Percentiles rank a stretch among this genome's conserved stretches.
phyloP scores from a whole-genome alignment of 2,113 vertebrate species.

The Megalops atlanticus region DNA sequence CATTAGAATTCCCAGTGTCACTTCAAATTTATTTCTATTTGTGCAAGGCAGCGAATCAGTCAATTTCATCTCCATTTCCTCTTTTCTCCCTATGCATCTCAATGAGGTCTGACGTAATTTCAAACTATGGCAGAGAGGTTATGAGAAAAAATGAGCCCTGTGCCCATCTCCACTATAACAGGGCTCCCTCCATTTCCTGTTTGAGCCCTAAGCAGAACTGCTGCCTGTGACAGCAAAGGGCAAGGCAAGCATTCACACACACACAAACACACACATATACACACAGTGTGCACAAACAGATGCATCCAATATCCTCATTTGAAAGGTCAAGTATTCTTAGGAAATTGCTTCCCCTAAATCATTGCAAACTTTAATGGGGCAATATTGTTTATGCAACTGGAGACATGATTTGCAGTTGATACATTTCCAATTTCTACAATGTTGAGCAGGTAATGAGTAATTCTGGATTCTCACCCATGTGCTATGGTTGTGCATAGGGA shows the following conservation, averaged over 20 bases:
- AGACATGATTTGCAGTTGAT: slow-evolving; percentile 50
- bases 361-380: slow-evolving; percentile 56
- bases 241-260: neutral
- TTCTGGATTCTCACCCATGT: neutral
- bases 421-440: slow-evolving; percentile 12
- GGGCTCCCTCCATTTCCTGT: slow-evolving; percentile 11
- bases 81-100: slow-evolving; percentile 59
- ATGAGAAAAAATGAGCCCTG: slow-evolving; percentile 51
- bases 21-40: slow-evolving; percentile 63
- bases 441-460: slow-evolving; percentile 40
- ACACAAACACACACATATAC: neutral
- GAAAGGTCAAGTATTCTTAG: slow-evolving; percentile 57
- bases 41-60: slow-evolving; percentile 56
- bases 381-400: slow-evolving; percentile 55
- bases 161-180: slow-evolving; percentile 32
- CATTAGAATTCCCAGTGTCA: slow-evolving; percentile 52
- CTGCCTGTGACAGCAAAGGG: neutral
- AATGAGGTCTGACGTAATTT: slow-evolving; percentile 56
- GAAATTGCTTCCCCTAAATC: slow-evolving; percentile 55
- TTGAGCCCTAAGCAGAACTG: neutral
- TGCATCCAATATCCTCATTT: slow-evolving; percentile 51
- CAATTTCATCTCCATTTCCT: slow-evolving; percentile 57
- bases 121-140: slow-evolving; percentile 52
- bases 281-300: slow-evolving; percentile 43
- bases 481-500: neutral